Percentiles rank a stretch among this genome's conserved stretches.
These are phyloP conservation scores for Gambelia wislizenii DNA, from an alignment of 2,797 vertebrate species.

Conservation along the genomic window DNA sequence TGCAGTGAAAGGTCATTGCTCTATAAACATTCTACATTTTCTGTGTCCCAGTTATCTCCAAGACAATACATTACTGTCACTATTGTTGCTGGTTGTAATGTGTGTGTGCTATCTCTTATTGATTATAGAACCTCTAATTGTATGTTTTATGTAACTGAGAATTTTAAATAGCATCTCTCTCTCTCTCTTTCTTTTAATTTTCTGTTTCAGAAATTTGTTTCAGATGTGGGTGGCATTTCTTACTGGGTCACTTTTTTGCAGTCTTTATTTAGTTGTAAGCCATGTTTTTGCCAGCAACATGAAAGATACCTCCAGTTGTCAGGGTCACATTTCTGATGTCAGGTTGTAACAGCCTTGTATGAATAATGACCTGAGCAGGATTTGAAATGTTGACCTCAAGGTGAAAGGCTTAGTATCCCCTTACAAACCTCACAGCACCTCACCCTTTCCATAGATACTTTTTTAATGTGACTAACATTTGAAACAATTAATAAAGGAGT, in stretches of 20 bases:
- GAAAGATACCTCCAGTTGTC: background rate
- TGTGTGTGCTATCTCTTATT: background rate
- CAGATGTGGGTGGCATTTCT: conserved; percentile 26
- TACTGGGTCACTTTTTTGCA: background rate
- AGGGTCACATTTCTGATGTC: background rate
- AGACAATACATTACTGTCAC: conserved; percentile 3
- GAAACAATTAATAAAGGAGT: background rate
- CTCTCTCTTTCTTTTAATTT: background rate
- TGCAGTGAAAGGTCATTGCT: conserved; percentile 51
- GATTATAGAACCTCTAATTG: background rate
- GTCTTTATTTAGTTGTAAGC: background rate
- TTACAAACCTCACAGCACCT: background rate
- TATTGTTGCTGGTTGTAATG: background rate
- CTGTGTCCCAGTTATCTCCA: conserved; percentile 21
- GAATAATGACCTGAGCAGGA: background rate
- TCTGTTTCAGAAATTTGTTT: background rate
- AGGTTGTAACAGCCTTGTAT: background rate
- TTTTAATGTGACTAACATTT: background rate
- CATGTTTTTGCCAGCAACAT: background rate
- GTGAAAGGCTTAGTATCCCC: background rate
- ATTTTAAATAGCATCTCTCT: no score
- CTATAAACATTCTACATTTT: rapidly evolving
- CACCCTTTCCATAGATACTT: background rate
- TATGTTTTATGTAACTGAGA: no score
- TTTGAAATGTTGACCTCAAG: background rate